A percentile compares a stretch with the other conserved stretches of the same genome.
phyloP scores from a whole-genome alignment of 2,113 vertebrate genomes.

The Martes martes region DNA sequence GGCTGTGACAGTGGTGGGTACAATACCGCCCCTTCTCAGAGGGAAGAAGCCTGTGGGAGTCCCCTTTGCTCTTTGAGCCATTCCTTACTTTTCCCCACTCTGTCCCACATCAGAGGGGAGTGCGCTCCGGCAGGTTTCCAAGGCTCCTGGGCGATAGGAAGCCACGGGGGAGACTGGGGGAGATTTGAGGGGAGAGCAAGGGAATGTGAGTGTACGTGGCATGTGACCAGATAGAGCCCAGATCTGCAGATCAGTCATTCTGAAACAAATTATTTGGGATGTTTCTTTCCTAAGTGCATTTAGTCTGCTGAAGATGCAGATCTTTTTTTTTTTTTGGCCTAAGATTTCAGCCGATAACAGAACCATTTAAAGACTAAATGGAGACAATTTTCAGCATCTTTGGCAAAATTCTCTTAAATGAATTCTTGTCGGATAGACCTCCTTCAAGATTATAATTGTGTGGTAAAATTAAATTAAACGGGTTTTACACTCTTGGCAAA shows the following conservation, averaged over 20 bases:
- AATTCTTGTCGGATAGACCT: slow-evolving; percentile 40
- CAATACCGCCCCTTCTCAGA: not conserved
- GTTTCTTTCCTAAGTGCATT: slow-evolving; percentile 21
- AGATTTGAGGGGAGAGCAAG: not conserved
- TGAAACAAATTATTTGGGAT: not conserved
- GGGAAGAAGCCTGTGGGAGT: not conserved
- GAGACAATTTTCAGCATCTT: slow-evolving; percentile 41
- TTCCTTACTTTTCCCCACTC: not conserved
- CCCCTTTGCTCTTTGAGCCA: fast-evolving
- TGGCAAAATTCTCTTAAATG: slow-evolving; percentile 47
- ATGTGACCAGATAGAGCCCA: not conserved
- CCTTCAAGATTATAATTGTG: slow-evolving; percentile 13
- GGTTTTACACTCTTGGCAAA: not conserved
- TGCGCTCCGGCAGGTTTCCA: not conserved
- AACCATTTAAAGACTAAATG: slow-evolving; percentile 59
- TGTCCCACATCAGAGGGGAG: not conserved
- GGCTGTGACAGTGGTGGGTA: not conserved
- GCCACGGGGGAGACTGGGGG: not conserved
- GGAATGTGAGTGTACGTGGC: not conserved
- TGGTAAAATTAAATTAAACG: slow-evolving; percentile 20
- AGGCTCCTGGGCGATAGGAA: not conserved
- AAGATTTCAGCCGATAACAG: slow-evolving; percentile 27
- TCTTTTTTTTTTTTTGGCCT: not conserved
- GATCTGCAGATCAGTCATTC: not conserved
- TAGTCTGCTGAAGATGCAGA: slow-evolving; percentile 18